phyloP scores from a whole-genome alignment of 2,797 vertebrate species.

The Sebastes matsubarae region DNA sequence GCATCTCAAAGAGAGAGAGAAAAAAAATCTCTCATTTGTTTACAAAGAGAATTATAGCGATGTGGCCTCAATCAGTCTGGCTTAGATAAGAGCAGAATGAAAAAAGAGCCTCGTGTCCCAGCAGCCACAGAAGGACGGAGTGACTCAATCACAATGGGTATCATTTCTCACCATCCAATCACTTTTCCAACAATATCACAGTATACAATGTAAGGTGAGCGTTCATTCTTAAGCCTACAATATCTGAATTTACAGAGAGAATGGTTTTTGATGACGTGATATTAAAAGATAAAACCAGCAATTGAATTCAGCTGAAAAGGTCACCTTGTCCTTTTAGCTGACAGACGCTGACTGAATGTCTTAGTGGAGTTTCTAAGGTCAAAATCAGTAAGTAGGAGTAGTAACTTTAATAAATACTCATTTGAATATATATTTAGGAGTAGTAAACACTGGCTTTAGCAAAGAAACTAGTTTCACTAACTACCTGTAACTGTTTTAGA shows the following conservation, averaged over 20 bases:
- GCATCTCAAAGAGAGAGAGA: not conserved
- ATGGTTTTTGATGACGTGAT: not conserved
- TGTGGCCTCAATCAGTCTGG: constrained; percentile 63
- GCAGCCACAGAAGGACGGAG: constrained; percentile 35
- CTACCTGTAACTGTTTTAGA: no score
- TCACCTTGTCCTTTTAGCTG: not conserved
- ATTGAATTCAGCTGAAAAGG: not conserved
- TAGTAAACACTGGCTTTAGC: no score
- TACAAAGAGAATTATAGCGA: constrained; percentile 61
- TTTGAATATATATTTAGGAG: not conserved
- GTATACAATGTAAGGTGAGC: not conserved
- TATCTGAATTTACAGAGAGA: not conserved
- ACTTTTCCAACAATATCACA: constrained; percentile 20
- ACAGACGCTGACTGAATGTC: not conserved
- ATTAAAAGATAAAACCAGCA: not conserved
- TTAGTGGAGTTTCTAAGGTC: not conserved
- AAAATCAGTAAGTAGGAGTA: not conserved
- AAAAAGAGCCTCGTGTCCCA: constrained; percentile 38
- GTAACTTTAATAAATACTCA: not conserved
- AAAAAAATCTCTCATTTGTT: constrained; percentile 45
- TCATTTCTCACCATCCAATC: constrained; percentile 18
- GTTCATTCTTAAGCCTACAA: not conserved
- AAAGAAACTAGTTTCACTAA: no score
- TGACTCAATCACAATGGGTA: constrained; percentile 19
- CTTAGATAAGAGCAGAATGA: constrained; percentile 57